Evolutionary conservation across 2,113 vertebrate genomes (phyloP).

Genomic region (Ovis canadensis): DNA sequence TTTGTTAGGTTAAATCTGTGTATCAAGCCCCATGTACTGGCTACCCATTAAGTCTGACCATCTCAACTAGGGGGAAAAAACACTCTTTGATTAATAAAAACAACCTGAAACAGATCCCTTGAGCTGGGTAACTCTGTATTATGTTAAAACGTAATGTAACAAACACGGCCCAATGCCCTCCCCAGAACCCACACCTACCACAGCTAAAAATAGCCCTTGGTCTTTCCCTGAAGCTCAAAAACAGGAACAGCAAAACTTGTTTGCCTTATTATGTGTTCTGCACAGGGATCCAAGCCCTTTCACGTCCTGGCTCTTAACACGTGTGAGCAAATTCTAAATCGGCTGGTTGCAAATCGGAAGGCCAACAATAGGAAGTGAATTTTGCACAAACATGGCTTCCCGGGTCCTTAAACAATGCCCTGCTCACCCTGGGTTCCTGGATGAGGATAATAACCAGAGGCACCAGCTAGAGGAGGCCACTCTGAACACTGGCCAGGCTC

Average conservation of each 20-base stretch:
- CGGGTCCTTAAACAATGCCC: background rate
- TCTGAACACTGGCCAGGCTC: background rate
- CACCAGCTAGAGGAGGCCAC: background rate
- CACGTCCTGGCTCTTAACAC: slow-evolving; percentile 11
- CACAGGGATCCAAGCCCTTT: background rate
- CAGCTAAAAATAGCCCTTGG: slow-evolving; percentile 55
- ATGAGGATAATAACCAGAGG: background rate
- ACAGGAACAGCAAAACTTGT: slow-evolving; percentile 59
- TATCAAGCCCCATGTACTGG: background rate
- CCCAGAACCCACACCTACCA: slow-evolving; percentile 29
- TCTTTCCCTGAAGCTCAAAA: slow-evolving; percentile 33
- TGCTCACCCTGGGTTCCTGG: background rate
- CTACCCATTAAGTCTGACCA: slow-evolving; percentile 17
- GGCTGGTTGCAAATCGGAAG: background rate
- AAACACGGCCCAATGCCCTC: slow-evolving; percentile 12
- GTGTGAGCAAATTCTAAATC: background rate
- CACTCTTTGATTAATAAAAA: slow-evolving; percentile 51
- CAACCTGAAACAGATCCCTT: slow-evolving; percentile 40
- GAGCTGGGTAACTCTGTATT: background rate
- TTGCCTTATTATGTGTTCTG: background rate
- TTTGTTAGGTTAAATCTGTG: slow-evolving; percentile 32
- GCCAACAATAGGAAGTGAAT: slow-evolving; percentile 1
- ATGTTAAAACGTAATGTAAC: slow-evolving; percentile 22
- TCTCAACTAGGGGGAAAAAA: background rate
- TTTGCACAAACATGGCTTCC: background rate